Base-by-base conservation (phyloP, 2,888 invertebrate genomes). In the Pachliopta kotzebuea region DNA sequence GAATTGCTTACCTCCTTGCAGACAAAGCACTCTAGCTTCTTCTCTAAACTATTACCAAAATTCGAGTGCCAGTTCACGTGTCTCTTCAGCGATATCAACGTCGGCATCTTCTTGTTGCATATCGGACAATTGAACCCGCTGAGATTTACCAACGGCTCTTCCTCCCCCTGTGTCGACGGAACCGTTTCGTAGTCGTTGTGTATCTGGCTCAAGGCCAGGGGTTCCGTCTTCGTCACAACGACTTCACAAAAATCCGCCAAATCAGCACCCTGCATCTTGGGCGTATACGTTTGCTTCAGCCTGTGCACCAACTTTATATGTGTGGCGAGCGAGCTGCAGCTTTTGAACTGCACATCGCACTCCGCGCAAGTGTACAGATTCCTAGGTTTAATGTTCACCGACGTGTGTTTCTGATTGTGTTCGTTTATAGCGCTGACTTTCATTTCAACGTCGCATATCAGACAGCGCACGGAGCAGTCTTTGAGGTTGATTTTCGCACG, bases 221-320 rank as follows among this genome's bases (percentile, higher is more conserved):
- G 91, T 84, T 92, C 92, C 88, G 87, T 80, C 76, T 92, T 92
- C 42, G 91, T 87, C 88, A 92, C 92, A 88, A 92, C 92, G 88
- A 92, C 91, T 71, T 92, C 92, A 86, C 92, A 92, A 90, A 92
- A 92, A 88, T 91, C 92, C 88, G 91, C 85, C 81, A 86, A 74
- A 68, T 91, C 81, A 1, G 72, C 60, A 59, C 69, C 63, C 67
- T 71, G 60, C 53, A 68, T 60, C 52, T 74, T 77, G 49, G 79
- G 73, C 61, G 77, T 71, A 68, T 81, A 83, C 23, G 78, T 78
- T 67, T 85, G 76, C 66, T 76, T 78, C 11, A 79, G 63, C 26
- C 87, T 76, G 69, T 91, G 91, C 42, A 90, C 83, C n/a, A 90
- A 69, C 69, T 90, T 90, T 58, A 91, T 91, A 70, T 91, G 91